Conservation (phyloP, 1,140 invertebrate species). For the Sinonovacula constricta region DNA sequence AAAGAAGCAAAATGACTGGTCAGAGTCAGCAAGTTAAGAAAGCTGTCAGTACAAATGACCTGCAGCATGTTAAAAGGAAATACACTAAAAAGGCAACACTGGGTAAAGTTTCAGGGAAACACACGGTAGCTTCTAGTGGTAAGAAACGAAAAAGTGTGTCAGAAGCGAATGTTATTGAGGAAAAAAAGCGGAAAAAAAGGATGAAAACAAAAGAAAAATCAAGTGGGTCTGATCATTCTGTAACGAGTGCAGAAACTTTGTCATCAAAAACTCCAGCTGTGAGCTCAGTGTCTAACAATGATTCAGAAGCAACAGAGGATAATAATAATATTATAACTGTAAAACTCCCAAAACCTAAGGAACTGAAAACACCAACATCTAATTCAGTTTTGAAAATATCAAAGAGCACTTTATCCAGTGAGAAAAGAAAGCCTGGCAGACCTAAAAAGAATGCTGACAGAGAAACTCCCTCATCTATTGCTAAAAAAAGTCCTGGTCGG, state of each 20-base stretch:
- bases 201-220: neutral
- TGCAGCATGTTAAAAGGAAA: no score
- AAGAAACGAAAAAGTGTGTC: neutral
- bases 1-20: slow-evolving; percentile 50
- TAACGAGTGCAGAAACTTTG: neutral
- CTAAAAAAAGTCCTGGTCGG: slow-evolving; percentile 15
- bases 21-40: slow-evolving; percentile 23
- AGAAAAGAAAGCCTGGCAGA: neutral
- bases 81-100: neutral
- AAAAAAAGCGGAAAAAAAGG: neutral
- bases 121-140: neutral
- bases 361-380: neutral
- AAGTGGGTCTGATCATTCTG: neutral
- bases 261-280: neutral
- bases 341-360: neutral
- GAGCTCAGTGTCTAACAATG: neutral
- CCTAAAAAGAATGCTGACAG: no score
- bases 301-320: neutral
- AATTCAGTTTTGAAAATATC: neutral
- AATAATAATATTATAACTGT: neutral
- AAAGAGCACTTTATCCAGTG: neutral
- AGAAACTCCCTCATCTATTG: no score
- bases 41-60: slow-evolving; percentile 7
- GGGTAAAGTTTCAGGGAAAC: neutral
- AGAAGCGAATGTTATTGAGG: neutral